Evolutionary conservation across 2,113 vertebrate genomes (phyloP), one percentile per base, ranked within the genome.

Genomic region (Zosterops japonicus): DNA sequence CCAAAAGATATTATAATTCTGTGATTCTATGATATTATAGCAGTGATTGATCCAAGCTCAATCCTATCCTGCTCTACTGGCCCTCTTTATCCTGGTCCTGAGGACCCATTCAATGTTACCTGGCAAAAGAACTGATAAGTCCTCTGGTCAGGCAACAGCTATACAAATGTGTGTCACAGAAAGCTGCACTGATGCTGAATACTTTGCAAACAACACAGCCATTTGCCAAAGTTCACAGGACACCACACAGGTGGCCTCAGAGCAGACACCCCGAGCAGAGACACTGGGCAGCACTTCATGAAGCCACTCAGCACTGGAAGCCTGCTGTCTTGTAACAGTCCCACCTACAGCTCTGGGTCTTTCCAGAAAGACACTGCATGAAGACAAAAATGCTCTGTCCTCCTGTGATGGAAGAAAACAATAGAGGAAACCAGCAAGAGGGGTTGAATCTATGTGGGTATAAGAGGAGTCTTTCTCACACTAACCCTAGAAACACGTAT

Each of bases 201-300:
- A 0, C 25, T 88, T 71, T 88, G 42, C 20, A 68, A 55, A 63
- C 25, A 33, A 36, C 42, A 63, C 17, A 61, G n/a, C 9, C 61
- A 41, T 41, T 67, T 75, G 33, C n/a, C 57, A 59, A 35, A 63
- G 44, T 10, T 59, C 49, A 59, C 39, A 86, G 57, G 90, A 87
- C 14, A 33, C 24, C 31, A 63, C 0, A 0, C 12, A 53, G 13
- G 11, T 20, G 21, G 83, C 57, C 47, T 75, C 44, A 47, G 0
- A 4, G 23, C n/a, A 78, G 65, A 60, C 24, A 28, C 8, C n/a
- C 20, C 39, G 21, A 56, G 33, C 25, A 88, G 46, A 53, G 8
- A 57, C 28, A 36, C 20, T 25, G 49, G 11, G 61, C 44, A 76
- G 59, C 57, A 86, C 36, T 0, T 0, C 33, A 42, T 67, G 57